phyloP scores from a whole-genome alignment of 1,140 invertebrate genomes.

The Lepidurus arcticus region DNA sequence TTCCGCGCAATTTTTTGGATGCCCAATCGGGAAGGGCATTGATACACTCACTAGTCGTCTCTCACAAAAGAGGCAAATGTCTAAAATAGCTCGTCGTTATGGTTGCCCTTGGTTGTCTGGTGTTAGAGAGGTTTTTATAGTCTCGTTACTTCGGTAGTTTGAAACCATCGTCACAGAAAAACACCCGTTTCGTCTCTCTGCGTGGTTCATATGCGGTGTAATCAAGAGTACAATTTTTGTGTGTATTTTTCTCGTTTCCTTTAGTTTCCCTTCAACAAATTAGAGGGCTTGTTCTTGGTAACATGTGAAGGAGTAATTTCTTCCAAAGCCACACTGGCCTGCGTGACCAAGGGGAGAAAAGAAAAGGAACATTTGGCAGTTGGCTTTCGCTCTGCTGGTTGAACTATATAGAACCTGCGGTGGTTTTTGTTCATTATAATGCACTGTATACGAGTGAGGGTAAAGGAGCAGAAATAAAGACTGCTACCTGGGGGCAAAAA shows the following conservation, averaged over 20 bases:
- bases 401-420: neutral
- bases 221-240: no score
- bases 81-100: no score
- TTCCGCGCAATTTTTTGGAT: no score
- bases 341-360: neutral
- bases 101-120: neutral
- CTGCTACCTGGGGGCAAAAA: neutral
- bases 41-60: no score
- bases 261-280: neutral
- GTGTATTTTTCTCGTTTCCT: neutral
- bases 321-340: slow-evolving; percentile 7
- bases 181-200: no score
- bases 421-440: neutral
- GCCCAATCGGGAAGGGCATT: no score
- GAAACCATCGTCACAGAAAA: no score
- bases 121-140: neutral
- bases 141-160: no score
- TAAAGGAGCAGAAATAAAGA: neutral
- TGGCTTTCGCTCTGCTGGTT: neutral
- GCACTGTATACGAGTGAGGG: neutral
- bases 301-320: neutral
- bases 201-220: no score
- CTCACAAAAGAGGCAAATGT: no score
- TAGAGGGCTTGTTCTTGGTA: neutral
- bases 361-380: neutral